Base-by-base conservation (phyloP, 2,888 invertebrate species). In the Nomada flava region DNA sequence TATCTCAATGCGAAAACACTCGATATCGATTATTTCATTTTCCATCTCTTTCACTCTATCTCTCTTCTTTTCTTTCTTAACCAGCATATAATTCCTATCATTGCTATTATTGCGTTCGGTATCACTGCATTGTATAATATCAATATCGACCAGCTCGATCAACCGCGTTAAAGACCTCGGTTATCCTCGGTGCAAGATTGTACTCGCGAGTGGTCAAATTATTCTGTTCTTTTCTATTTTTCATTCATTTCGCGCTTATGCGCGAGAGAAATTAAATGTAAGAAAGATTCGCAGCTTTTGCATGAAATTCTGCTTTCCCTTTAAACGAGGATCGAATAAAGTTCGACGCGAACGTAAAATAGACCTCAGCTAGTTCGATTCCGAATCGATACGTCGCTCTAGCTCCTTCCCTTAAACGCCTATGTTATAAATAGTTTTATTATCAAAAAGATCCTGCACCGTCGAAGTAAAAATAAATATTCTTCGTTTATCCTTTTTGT, bases 31-130 rank as follows among this genome's bases (percentile, higher is more conserved):
- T 65, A 23, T 59, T 65, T 63, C 50, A n/a, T 20, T 53, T 64
- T 72, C 36, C 60, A 68, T 64, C n/a, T 64, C 44, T 63, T 18
- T 57, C 59, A 64, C 13, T 53, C 13, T 59, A 20, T 76, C n/a
- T 55, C 44, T 9, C 13, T 29, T 42, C 71, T 10, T 55, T 9
- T 20, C 36, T 68, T 62, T 29, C 65, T 65, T 71, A 60, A 73
- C 57, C 75, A 72, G 79, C 79, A 60, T 85, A 80, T 82, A 87
- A 84, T 52, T 78, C 81, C 78, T 89, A 82, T 63, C 74, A 79
- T 84, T 74, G 79, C 87, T 83, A 89, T 89, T 89, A 89, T 89
- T 89, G 89, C 89, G 82, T 88, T 89, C 80, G 84, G 79, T 89
- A 89, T 89, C 89, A 89, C 89, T 89, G 89, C 78, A 72, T 74